Evolutionary conservation across 92 coral and sea anemone genomes (phyloP).

Genomic region (Nematostella vectensis): DNA sequence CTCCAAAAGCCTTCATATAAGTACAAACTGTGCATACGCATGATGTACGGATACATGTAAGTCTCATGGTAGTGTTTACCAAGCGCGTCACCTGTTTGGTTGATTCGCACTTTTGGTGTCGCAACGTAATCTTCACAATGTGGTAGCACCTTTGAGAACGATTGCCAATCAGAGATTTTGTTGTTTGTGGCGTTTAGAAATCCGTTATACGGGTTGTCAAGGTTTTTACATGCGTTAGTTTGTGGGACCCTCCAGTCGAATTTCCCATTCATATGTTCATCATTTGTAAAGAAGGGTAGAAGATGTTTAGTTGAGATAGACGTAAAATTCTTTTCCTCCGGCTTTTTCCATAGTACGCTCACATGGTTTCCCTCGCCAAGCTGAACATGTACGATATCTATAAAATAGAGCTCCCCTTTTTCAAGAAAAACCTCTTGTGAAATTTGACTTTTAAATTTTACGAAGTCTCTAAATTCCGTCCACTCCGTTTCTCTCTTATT

Average conservation of each 20-base stretch:
- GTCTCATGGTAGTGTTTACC: slow-evolving; percentile 1
- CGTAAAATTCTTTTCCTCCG: slow-evolving; percentile 15
- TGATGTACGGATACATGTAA: slow-evolving; percentile 15
- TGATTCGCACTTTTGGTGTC: neutral
- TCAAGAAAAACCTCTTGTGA: slow-evolving; percentile 33
- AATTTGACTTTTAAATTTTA: slow-evolving; percentile 17
- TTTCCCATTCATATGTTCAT: neutral
- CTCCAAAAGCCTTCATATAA: too few species aligned
- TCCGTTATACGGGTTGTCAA: neutral
- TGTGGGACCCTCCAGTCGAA: slow-evolving; percentile 10
- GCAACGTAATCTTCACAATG: neutral
- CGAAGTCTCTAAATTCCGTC: slow-evolving; percentile 7
- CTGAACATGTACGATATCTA: slow-evolving; percentile 49
- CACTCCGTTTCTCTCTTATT: neutral
- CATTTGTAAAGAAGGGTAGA: slow-evolving; percentile 12
- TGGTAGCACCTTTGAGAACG: neutral
- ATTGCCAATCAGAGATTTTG: neutral
- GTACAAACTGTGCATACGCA: neutral
- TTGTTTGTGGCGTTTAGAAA: neutral
- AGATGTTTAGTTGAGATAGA: slow-evolving; percentile 13
- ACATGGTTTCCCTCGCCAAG: slow-evolving; percentile 15
- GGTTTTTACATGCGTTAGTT: slow-evolving; percentile 8
- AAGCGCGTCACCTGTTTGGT: neutral
- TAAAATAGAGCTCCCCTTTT: slow-evolving; percentile 33
- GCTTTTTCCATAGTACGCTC: slow-evolving; percentile 51